Base-by-base conservation (phyloP, 2,113 vertebrate genomes). In the Struthio camelus region DNA sequence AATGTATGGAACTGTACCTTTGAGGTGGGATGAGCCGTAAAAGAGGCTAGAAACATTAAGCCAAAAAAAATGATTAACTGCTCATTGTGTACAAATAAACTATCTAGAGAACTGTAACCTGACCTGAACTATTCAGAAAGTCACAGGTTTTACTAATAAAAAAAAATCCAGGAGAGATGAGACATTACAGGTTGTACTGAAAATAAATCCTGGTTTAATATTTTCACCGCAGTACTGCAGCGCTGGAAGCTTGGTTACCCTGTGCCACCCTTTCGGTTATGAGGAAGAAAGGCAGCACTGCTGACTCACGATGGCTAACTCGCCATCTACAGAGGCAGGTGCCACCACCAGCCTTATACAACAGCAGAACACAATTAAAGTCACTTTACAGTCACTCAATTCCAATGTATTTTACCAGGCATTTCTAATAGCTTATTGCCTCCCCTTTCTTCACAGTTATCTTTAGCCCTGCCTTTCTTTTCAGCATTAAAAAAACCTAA, bases 1-100 rank as follows among this genome's bases (percentile, higher is more conserved):
- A 97, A 89, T 88, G 53, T 48, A 80, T 42, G 53, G 58, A 91
- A 93, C 83, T 91, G 56, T 11, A 87, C 71, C 46, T 94, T 20
- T 77, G 85, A 79, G 87, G 58, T 81, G 92, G 71, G 85, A 89
- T 54, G 75, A 90, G 61, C 56, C 15, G 12, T 38, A 79, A 86
- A 67, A 92, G 50, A 54, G 22, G n/a, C n/a, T 59, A 54, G 50
- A 85, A 91, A 48, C n/a, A 51, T 66, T 58, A 89, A 93, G 9
- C 40, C 72, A 86, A 87, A 90, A 87, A 15, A 90, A 20, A 64
- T 70, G 67, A 77, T 88, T 88, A 93, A 56, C 51, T 85, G 38
- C 25, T 79, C 25, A 40, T 4, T 93, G 53, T 87, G n/a, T 51
- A 85, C 76, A 95, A 94, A 95, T 40, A 91, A 95, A 83, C 10